Percentiles rank a stretch among this genome's conserved stretches.
phyloP scores from a whole-genome alignment of 2,888 invertebrate species.

The Aromia moschata region DNA sequence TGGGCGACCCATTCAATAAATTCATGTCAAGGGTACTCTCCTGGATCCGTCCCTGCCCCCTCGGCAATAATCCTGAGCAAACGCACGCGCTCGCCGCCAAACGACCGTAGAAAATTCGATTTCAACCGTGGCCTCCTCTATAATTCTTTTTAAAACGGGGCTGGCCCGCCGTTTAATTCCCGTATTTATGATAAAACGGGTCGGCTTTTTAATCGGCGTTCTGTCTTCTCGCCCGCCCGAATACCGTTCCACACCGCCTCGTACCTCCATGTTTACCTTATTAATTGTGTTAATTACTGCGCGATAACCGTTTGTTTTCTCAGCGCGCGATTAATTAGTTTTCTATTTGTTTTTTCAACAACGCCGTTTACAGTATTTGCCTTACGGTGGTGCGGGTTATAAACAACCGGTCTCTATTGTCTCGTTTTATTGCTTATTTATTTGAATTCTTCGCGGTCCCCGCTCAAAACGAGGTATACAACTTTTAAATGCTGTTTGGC shows the following conservation, averaged over 20 bases:
- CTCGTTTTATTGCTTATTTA: conserved; percentile 8
- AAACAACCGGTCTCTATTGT: conserved; percentile 13
- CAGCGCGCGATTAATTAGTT: conserved; percentile 13
- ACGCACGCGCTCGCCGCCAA: conserved; percentile 23
- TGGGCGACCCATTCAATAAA: no score
- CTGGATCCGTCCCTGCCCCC: no score
- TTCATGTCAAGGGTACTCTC: not conserved
- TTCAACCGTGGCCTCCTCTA: conserved; percentile 26
- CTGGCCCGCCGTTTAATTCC: conserved; percentile 22
- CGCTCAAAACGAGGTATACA: not conserved
- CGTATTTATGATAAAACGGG: conserved; percentile 24
- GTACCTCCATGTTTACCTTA: conserved; percentile 32
- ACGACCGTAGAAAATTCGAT: conserved; percentile 29
- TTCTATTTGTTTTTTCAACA: conserved; percentile 16
- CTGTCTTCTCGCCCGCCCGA: conserved; percentile 26
- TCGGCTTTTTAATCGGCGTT: conserved; percentile 30
- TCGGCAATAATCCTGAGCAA: conserved; percentile 14
- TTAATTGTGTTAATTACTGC: conserved; percentile 33
- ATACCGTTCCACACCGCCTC: conserved; percentile 28
- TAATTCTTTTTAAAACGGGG: conserved; percentile 24
- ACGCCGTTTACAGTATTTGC: conserved; percentile 11
- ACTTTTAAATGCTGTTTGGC: no score
- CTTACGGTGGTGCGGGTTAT: conserved; percentile 2
- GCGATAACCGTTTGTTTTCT: conserved; percentile 8
- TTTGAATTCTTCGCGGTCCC: conserved; percentile 1